Conservation (phyloP, 2,888 invertebrate species). For the Heterodera filipjevi region DNA sequence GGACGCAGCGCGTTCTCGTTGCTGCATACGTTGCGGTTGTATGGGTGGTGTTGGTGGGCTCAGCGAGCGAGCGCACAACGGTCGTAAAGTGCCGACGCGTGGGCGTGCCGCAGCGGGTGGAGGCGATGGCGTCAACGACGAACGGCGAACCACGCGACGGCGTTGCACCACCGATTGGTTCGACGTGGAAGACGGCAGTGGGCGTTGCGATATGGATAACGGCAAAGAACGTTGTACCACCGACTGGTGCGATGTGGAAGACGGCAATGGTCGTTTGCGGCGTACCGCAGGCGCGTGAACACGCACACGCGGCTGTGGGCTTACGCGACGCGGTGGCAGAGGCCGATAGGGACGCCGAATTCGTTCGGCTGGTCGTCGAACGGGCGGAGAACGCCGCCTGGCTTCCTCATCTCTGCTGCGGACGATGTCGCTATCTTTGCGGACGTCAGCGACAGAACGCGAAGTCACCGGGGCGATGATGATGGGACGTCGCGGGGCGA, state of each 20-base stretch:
- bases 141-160: background rate
- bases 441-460: background rate
- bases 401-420: background rate
- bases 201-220: background rate
- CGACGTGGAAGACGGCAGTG: background rate
- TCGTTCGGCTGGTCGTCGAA: background rate
- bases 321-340: background rate
- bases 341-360: background rate
- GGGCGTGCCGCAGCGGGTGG: background rate
- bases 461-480: background rate
- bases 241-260: background rate
- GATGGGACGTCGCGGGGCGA: background rate
- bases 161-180: background rate
- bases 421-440: too few relatives aligned
- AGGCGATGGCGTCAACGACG: background rate
- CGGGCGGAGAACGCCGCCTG: background rate
- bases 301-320: background rate
- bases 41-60: background rate
- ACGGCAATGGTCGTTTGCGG: background rate
- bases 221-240: background rate
- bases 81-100: background rate
- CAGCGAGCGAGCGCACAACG: background rate
- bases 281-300: background rate
- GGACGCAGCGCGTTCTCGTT: background rate
- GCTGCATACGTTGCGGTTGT: background rate